These are phyloP conservation scores for Lagopus leucura DNA, from an alignment of 2,113 vertebrate species.

Conservation along the genomic window DNA sequence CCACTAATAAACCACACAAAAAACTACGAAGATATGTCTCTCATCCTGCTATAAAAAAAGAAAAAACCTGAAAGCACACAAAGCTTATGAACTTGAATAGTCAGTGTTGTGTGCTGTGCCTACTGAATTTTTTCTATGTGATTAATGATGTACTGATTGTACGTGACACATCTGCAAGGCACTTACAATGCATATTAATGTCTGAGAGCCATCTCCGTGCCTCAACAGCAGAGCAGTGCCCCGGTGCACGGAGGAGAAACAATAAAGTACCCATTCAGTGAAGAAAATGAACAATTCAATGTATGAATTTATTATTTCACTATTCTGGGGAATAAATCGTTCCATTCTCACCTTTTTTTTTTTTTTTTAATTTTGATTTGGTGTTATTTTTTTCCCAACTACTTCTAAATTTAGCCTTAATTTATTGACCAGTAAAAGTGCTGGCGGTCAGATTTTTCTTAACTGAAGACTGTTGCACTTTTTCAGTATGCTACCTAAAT, in stretches of 20 bases:
- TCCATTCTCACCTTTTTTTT: not conserved
- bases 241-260: not conserved
- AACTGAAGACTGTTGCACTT: not conserved
- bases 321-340: not conserved
- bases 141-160: slow-evolving; percentile 12
- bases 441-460: not conserved
- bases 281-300: not conserved
- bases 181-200: not conserved
- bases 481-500: not conserved
- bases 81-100: slow-evolving; percentile 1
- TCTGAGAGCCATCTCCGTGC: not conserved
- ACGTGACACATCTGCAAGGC: not conserved
- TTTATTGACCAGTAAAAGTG: not conserved
- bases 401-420: not conserved
- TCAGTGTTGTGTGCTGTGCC: not conserved
- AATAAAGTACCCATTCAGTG: not conserved
- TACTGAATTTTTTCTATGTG: slow-evolving; percentile 22
- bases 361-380: not conserved
- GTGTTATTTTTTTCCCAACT: not conserved
- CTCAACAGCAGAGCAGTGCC: accelerated
- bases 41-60: not conserved
- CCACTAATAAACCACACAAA: not conserved
- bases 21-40: not conserved
- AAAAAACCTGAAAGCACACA: not conserved
- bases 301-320: not conserved